Base-by-base conservation (phyloP, 2,113 vertebrate genomes). In the Peromyscus californicus region DNA sequence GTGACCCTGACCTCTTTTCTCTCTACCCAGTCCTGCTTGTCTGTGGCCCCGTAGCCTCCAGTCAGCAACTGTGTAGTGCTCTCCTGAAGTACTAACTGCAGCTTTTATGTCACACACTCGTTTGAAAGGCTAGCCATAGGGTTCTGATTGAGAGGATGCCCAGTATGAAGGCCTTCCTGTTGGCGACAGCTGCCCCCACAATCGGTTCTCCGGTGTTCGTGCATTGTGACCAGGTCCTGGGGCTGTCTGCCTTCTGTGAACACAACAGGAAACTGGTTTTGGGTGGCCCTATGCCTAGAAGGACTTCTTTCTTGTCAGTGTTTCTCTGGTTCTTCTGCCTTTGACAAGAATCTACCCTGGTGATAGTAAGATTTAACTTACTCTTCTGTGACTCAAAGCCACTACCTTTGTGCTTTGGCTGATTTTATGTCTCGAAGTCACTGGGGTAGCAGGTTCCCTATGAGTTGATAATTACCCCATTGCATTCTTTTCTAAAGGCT, bases 401-500 rank as follows among this genome's bases (percentile, higher is more conserved):
- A 2, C 39, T 26, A 45, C 48, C 57, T 85, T 69, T 63, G 26
- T n/a, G 22, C 36, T 65, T 51, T 36, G 65, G 13, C 85, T 54
- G 12, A 12, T 39, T 22, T 3, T 22, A 8, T 65, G 39, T 85
- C 3, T 48, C 72, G 75, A 42, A 70, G 65, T 72, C 9, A 19
- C 29, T 86, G 24, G 4, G 45, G 10, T 54, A 13, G 42, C 67
- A 72, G 54, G 29, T 54, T 24, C 12, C 67, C 84, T 3, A 4
- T 17, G 54, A 59, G 10, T 61, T 15, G 26, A 5, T 67, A 22
- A 16, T 83, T 63, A 22, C 19, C 45, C 22, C 6, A 4, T 54
- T 42, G 24, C 82, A 42, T 86, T 70, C 57, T 89, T 95, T 54
- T 33, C 84, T 91, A 48, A 63, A 16, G 16, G 92, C 72, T 84